A percentile compares a stretch with the other conserved stretches of the same genome.
Evolutionary conservation across 2,888 invertebrate species (phyloP).

Genomic region (Andrena hattorfiana): DNA sequence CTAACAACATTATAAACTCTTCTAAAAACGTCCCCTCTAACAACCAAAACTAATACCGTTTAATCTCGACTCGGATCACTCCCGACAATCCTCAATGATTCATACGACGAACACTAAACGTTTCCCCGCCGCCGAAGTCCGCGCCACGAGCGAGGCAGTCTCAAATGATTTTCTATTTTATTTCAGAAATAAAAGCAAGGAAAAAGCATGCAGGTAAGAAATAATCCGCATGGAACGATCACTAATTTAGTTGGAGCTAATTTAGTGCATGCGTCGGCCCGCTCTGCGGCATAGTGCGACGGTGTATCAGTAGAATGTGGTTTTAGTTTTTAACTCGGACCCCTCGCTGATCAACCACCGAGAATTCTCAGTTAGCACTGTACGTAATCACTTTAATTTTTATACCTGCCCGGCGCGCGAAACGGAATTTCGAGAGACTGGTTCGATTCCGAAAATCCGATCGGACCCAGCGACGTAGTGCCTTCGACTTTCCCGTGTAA

Average conservation of each 20-base stretch:
- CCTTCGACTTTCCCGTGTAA: neutral
- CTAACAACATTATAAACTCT: slow-evolving; percentile 4
- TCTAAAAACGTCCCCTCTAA: slow-evolving; percentile 13
- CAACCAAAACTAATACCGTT: slow-evolving; percentile 38
- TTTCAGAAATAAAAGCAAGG: slow-evolving; percentile 91
- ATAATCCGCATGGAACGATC: slow-evolving; percentile 59
- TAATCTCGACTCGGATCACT: neutral
- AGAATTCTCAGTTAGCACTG: neutral
- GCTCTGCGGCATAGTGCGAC: slow-evolving; percentile 22
- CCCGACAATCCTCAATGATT: slow-evolving; percentile 5
- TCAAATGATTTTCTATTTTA: slow-evolving; percentile 78
- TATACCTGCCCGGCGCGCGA: neutral
- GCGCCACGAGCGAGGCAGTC: slow-evolving; percentile 49
- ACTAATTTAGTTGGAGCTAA: slow-evolving; percentile 53
- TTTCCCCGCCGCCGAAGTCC: slow-evolving; percentile 17
- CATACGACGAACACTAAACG: neutral
- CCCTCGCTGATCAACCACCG: neutral
- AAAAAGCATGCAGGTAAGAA: slow-evolving; percentile 90
- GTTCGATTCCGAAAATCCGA: neutral
- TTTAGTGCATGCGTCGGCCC: slow-evolving; percentile 48
- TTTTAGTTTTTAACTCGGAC: slow-evolving; percentile 12
- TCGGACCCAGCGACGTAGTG: neutral
- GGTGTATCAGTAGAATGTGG: slow-evolving; percentile 33
- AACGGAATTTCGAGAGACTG: neutral
- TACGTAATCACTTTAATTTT: neutral